Percentiles rank a stretch among this genome's conserved stretches.
Evolutionary conservation across 2,113 vertebrate genomes (phyloP).

Genomic region (Tenebrosternarchus preto): DNA sequence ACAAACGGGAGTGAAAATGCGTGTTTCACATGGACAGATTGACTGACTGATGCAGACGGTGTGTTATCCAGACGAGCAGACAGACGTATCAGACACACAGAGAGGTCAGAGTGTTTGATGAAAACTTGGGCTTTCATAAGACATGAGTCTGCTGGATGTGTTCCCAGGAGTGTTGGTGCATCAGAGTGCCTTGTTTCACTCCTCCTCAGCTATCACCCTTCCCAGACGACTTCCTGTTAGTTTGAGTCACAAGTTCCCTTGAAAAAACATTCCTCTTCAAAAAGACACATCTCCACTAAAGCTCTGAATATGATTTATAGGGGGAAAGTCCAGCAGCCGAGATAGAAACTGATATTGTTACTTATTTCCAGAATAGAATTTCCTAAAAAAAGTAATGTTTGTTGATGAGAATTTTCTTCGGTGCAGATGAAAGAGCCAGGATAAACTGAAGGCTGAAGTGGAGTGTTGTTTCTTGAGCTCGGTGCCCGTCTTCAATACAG

Average conservation of each 20-base stretch:
- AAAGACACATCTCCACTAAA: neutral
- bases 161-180: neutral
- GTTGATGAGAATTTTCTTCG: too few species aligned
- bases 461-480: too few species aligned
- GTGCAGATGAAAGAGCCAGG: too few species aligned
- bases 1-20: neutral
- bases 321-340: neutral
- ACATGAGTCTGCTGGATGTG: neutral
- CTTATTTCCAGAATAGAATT: neutral
- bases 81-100: neutral
- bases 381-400: too few species aligned
- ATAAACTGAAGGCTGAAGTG: too few species aligned
- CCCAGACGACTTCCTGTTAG: neutral
- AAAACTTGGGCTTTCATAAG: neutral
- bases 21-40: neutral
- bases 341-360: neutral
- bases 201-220: neutral
- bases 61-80: neutral
- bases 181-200: neutral
- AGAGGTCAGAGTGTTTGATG: neutral
- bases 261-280: neutral
- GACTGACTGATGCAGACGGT: neutral
- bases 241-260: neutral
- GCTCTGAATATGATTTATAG: too few species aligned
- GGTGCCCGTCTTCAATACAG: too few species aligned